Evolutionary conservation across 2,113 vertebrate genomes (phyloP).

Genomic region (Bos indicus): DNA sequence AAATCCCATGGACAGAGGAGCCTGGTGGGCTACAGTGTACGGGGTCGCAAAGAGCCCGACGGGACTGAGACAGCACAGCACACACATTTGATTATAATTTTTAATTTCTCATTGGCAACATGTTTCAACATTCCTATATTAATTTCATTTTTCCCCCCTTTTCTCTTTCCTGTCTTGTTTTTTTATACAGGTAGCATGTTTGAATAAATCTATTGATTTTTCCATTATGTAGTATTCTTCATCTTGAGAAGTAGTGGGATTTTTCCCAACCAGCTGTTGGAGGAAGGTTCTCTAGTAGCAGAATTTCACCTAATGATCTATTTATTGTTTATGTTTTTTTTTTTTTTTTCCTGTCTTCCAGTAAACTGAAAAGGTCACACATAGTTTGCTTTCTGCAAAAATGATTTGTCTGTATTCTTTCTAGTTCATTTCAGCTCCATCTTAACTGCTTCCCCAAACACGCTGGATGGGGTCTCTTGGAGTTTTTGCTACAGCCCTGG

Average conservation of each 20-base stretch:
- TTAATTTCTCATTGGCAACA: background rate
- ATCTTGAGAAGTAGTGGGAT: background rate
- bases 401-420: background rate
- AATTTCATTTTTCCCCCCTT: background rate
- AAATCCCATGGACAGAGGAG: background rate
- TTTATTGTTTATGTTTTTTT: background rate
- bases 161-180: background rate
- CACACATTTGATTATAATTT: background rate
- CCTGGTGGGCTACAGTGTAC: background rate
- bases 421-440: background rate
- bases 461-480: background rate
- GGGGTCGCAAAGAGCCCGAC: fast-evolving
- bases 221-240: background rate
- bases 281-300: background rate
- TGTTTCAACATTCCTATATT: background rate
- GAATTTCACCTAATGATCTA: background rate
- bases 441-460: background rate
- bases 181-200: background rate
- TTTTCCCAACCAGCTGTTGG: background rate
- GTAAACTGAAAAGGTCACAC: background rate
- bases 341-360: background rate
- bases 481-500: background rate
- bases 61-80: background rate
- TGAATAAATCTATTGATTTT: background rate
- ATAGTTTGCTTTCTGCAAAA: background rate